A percentile compares a stretch with the other conserved stretches of the same genome.
phyloP scores from a whole-genome alignment of 92 coral and sea anemone genomes.

The Bergia puertoricense region DNA sequence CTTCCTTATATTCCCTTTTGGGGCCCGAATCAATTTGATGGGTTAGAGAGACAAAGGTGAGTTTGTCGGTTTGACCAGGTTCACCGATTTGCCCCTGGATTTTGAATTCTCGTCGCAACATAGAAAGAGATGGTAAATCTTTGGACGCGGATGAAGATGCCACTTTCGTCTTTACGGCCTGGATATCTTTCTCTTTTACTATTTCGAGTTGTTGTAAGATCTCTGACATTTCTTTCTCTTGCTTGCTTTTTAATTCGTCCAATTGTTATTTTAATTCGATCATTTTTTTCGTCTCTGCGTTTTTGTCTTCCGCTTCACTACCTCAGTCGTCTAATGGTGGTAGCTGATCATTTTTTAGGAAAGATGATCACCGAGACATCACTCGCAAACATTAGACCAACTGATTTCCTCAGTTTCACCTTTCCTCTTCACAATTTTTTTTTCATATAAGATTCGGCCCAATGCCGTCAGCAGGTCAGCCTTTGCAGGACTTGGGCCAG shows the following conservation, averaged over 20 bases:
- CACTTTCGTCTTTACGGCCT: neutral
- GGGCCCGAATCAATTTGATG: constrained; percentile 63
- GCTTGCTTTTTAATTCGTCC: neutral
- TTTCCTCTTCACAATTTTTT: no score
- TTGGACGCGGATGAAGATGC: no score
- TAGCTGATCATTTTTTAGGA: neutral
- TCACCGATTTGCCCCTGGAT: constrained; percentile 46
- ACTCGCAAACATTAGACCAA: no score
- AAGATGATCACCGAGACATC: no score
- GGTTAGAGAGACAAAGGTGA: constrained; percentile 61
- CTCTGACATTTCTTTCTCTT: constrained; percentile 9
- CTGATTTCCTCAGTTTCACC: no score
- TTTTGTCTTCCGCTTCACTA: neutral
- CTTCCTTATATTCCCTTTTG: constrained; percentile 52
- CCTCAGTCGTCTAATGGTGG: constrained; percentile 9
- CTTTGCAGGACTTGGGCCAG: no score
- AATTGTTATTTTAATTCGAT: constrained; percentile 11
- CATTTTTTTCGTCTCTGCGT: neutral
- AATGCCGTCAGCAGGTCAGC: no score
- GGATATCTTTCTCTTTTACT: no score
- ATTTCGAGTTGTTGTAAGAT: constrained; percentile 13
- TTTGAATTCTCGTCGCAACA: constrained; percentile 41
- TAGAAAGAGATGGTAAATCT: neutral
- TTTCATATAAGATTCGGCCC: no score
- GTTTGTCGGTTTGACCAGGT: constrained; percentile 54